Evolutionary conservation across 2,797 vertebrate genomes (phyloP).

Genomic region (Galagoides demidoff): DNA sequence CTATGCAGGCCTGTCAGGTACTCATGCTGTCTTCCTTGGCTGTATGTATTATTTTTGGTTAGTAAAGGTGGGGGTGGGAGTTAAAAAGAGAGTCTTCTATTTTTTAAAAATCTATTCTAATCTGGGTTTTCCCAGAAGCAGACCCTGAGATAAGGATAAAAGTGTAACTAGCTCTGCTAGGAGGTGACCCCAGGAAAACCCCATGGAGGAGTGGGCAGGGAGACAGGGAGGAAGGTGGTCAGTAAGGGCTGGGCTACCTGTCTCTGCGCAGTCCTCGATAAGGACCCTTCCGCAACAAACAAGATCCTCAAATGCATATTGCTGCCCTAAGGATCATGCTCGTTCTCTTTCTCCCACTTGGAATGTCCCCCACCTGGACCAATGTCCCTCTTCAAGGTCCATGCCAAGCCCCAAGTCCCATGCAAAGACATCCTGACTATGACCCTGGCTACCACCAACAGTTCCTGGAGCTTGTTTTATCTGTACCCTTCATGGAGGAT

Average conservation of each 20-base stretch:
- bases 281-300: not conserved
- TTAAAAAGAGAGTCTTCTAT: not conserved
- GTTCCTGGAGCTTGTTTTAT: not conserved
- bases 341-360: not conserved
- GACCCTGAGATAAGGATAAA: not conserved
- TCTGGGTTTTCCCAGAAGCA: not conserved
- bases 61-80: not conserved
- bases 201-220: not conserved
- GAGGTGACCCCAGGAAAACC: not conserved
- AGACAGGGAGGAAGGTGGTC: not conserved
- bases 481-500: not conserved
- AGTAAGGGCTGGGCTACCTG: not conserved
- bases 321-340: not conserved
- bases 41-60: not conserved
- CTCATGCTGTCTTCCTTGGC: not conserved
- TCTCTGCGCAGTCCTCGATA: not conserved
- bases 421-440: not conserved
- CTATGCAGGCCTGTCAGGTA: not conserved
- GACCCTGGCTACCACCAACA: not conserved
- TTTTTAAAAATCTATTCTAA: not conserved
- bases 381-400: not conserved
- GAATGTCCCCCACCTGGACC: not conserved
- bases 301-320: not conserved
- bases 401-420: not conserved
- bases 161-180: not conserved